Evolutionary conservation across 37 sponge, comb jelly and placozoan genomes (phyloP).

Genomic region (Spongilla lacustris): DNA sequence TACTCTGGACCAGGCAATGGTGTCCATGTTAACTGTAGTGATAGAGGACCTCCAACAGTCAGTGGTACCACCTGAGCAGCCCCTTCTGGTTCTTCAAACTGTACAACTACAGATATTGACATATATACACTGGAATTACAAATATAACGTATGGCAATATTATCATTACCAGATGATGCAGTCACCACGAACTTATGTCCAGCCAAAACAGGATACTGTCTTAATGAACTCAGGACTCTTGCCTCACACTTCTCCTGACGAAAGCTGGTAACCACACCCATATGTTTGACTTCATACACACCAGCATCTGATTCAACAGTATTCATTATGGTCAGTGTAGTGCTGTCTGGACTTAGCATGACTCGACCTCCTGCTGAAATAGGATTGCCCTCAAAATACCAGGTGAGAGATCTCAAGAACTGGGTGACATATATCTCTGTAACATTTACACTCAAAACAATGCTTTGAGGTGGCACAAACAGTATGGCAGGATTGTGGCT

Average conservation of each 20-base stretch:
- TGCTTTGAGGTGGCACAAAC: not conserved
- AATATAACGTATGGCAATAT: no score
- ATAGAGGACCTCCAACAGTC: no score
- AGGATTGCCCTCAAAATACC: not conserved
- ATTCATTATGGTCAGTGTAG: not conserved
- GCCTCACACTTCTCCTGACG: not conserved
- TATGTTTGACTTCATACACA: not conserved
- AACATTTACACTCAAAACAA: not conserved
- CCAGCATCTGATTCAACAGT: not conserved
- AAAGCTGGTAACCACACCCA: not conserved
- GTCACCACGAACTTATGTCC: not conserved
- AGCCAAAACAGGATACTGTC: not conserved
- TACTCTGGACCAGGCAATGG: no score
- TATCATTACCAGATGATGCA: not conserved
- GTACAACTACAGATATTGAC: no score
- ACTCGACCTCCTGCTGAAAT: not conserved
- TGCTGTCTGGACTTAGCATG: not conserved
- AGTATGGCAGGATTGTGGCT: not conserved
- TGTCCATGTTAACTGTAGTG: no score
- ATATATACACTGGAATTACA: no score
- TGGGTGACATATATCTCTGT: not conserved
- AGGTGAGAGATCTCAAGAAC: not conserved
- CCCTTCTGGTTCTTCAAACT: no score
- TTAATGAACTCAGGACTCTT: not conserved
- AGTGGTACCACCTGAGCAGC: no score